Conservation (phyloP, 1,140 invertebrate species). For the Panulirus ornatus region DNA sequence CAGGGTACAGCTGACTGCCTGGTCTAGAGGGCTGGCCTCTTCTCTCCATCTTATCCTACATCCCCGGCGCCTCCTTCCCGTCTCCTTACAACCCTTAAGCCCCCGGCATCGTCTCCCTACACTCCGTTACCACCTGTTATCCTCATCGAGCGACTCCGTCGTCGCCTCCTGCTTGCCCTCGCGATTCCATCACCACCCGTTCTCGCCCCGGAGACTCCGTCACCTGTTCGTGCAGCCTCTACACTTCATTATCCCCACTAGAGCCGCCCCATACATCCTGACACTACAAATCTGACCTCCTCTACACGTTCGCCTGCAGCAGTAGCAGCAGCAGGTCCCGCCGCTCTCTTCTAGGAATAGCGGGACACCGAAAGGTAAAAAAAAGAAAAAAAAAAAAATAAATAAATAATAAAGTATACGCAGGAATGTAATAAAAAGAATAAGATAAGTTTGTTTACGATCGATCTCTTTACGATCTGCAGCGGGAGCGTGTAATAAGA, state of each 20-base stretch:
- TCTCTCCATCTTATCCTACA: no score
- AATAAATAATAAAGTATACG: no score
- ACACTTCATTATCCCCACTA: background rate
- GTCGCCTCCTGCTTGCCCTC: no score
- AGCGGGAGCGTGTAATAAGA: constrained; percentile 17
- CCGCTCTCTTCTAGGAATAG: background rate
- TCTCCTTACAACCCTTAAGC: no score
- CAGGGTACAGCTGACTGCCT: no score
- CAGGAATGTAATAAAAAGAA: background rate
- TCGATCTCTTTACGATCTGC: constrained; percentile 32
- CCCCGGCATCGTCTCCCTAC: no score
- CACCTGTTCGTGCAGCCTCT: background rate
- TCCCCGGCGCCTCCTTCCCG: no score
- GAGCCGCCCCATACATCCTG: background rate
- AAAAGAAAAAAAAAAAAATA: background rate
- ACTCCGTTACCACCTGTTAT: no score
- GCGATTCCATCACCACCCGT: no score
- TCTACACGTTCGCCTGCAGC: background rate
- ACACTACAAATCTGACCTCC: background rate
- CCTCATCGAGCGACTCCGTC: no score
- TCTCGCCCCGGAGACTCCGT: no score
- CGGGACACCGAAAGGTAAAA: background rate
- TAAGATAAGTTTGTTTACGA: constrained; percentile 24
- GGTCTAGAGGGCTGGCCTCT: no score
- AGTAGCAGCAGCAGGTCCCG: background rate